Evolutionary conservation across 2,888 invertebrate genomes (phyloP).

Genomic region (Yponomeuta cagnagella): DNA sequence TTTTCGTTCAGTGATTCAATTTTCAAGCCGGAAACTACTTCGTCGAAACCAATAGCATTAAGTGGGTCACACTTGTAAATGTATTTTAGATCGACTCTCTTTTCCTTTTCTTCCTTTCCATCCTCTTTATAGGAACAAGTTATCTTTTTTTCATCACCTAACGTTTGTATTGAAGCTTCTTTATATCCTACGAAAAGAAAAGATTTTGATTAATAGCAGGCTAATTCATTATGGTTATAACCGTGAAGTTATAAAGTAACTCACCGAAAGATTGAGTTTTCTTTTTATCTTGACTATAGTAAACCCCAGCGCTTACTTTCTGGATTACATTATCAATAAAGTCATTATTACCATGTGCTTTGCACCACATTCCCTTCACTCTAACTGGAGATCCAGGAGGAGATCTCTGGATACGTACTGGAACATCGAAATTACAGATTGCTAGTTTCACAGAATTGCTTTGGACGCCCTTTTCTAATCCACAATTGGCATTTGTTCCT

Average conservation of each 20-base stretch:
- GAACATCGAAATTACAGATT: not conserved
- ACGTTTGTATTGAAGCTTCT: slow-evolving; percentile 39
- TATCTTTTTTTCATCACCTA: slow-evolving; percentile 4
- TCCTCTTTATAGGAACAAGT: not conserved
- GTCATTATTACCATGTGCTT: slow-evolving; percentile 43
- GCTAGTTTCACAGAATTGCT: not conserved
- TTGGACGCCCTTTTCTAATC: not conserved
- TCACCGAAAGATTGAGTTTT: not conserved
- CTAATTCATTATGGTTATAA: no score
- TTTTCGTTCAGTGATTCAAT: slow-evolving; percentile 42
- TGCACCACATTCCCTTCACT: not conserved
- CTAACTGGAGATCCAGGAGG: not conserved
- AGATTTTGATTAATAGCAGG: no score
- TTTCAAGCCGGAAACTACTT: slow-evolving; percentile 35
- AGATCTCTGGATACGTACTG: not conserved
- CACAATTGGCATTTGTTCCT: not conserved
- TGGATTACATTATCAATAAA: slow-evolving; percentile 59
- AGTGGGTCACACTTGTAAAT: slow-evolving; percentile 22
- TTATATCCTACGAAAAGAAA: slow-evolving; percentile 26
- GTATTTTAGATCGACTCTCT: not conserved
- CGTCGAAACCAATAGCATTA: slow-evolving; percentile 40
- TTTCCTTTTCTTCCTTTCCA: not conserved
- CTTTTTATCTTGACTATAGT: slow-evolving; percentile 40
- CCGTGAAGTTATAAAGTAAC: not conserved
- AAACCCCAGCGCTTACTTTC: slow-evolving; percentile 52